phyloP scores from a whole-genome alignment of 2,797 vertebrate species.

The Acridotheres tristis region DNA sequence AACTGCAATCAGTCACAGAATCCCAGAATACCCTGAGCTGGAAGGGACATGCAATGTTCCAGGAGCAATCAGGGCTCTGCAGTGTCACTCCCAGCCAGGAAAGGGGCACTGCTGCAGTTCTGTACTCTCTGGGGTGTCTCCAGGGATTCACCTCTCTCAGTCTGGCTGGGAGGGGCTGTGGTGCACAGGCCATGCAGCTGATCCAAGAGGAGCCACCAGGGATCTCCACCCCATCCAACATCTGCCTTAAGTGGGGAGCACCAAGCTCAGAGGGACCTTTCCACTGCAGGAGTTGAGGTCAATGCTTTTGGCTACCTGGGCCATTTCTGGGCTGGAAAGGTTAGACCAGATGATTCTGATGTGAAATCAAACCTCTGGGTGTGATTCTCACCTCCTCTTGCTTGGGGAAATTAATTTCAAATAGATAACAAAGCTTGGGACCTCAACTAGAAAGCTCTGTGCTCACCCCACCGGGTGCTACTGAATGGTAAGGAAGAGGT shows the following conservation, averaged over 20 bases:
- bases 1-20: background rate
- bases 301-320: background rate
- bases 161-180: background rate
- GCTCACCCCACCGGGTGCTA: background rate
- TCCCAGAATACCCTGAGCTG: background rate
- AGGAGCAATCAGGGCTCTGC: background rate
- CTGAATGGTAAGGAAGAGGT: background rate
- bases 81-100: background rate
- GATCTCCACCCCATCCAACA: background rate
- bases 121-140: background rate
- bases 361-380: background rate
- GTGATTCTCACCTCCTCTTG: background rate
- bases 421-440: background rate
- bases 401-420: background rate
- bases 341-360: background rate
- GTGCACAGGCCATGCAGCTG: background rate
- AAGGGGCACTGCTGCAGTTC: background rate
- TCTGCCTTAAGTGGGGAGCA: accelerated
- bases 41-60: background rate
- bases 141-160: background rate
- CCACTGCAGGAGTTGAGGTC: background rate
- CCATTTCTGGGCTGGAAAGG: background rate
- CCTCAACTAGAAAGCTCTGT: background rate
- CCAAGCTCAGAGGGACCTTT: background rate
- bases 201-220: background rate